phyloP scores from a whole-genome alignment of 2,113 vertebrate genomes.

The Panthera uncia region DNA sequence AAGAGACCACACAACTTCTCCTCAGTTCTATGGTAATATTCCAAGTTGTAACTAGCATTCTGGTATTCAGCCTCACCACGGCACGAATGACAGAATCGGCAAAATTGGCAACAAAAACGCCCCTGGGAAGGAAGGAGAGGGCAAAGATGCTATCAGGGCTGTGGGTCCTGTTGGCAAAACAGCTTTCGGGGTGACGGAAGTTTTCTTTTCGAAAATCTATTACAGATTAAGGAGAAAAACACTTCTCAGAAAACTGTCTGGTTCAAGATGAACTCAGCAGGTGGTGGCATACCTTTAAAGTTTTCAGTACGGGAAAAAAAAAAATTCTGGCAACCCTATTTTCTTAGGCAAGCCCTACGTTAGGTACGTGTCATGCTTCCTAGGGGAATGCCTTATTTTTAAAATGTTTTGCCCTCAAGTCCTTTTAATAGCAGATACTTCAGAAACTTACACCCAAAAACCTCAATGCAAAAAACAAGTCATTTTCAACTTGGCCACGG shows the following conservation, averaged over 20 bases:
- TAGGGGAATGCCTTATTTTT: background rate
- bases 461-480: background rate
- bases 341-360: background rate
- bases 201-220: background rate
- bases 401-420: background rate
- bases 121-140: background rate
- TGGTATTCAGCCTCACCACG: background rate
- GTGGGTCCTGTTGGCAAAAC: background rate
- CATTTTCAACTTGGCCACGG: background rate
- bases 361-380: background rate
- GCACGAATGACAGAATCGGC: background rate
- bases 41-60: background rate
- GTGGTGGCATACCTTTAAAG: background rate
- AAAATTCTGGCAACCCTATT: background rate
- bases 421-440: background rate
- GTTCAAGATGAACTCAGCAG: background rate
- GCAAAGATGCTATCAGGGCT: background rate
- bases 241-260: background rate
- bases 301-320: background rate
- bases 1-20: background rate
- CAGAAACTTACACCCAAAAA: background rate
- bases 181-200: background rate
- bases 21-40: background rate
- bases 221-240: background rate
- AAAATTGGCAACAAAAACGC: background rate